Percentiles rank a stretch among this genome's conserved stretches.
phyloP scores from a whole-genome alignment of 2,113 vertebrate species.

The Protobothrops mucrosquamatus region DNA sequence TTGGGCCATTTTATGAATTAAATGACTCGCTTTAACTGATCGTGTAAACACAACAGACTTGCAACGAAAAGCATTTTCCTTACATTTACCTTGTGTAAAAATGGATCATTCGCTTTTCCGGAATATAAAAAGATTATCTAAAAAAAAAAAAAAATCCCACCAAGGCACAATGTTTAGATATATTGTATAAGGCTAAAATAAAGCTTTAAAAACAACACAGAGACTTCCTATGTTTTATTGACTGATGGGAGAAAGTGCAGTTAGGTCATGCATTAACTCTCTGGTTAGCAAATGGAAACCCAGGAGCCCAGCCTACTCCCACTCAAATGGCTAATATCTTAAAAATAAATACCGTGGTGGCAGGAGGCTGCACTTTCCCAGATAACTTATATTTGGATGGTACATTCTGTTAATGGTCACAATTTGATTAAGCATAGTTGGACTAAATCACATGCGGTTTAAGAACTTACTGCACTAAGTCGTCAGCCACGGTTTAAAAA shows the following conservation, averaged over 20 bases:
- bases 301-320: neutral
- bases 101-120: neutral
- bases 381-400: neutral
- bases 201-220: neutral
- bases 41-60: neutral
- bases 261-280: neutral
- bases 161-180: neutral
- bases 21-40: neutral
- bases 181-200: neutral
- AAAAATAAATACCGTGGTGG: neutral
- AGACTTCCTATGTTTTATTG: neutral
- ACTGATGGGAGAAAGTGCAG: neutral
- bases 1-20: neutral
- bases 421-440: neutral
- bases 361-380: neutral
- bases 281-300: neutral
- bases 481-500: neutral
- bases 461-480: neutral
- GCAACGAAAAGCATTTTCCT: neutral
- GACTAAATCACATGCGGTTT: neutral
- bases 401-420: neutral
- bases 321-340: neutral
- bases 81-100: neutral
- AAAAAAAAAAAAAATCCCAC: neutral
- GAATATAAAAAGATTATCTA: neutral